Conservation (phyloP, 2,797 vertebrate species). For the Bradypodion pumilum region DNA sequence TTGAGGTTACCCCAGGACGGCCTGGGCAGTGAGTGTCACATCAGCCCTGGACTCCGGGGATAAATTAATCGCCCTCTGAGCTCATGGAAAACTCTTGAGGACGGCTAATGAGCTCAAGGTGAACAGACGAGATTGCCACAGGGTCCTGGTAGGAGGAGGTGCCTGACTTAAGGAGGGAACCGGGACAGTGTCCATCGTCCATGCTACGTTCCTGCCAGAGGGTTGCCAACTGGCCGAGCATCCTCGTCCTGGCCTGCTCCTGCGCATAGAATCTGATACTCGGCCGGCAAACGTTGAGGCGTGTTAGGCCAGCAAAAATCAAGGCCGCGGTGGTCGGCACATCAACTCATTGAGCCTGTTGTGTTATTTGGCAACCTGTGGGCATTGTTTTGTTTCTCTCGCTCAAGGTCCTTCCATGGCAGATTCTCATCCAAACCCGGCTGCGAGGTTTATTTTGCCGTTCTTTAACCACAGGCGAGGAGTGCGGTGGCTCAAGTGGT, state of each 20-base stretch:
- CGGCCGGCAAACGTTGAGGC: neutral
- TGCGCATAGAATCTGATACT: no score
- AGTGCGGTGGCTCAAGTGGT: no score
- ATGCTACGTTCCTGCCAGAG: neutral
- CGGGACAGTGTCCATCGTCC: neutral
- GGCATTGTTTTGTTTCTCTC: neutral
- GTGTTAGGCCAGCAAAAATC: no score
- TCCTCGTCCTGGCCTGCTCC: no score
- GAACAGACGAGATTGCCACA: neutral
- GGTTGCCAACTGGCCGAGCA: neutral
- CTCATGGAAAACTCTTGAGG: slow-evolving; percentile 23
- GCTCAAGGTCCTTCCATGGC: no score
- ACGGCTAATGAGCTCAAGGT: slow-evolving; percentile 29
- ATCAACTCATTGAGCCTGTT: no score
- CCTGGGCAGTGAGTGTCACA: no score
- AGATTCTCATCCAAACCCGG: no score
- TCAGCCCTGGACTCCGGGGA: neutral
- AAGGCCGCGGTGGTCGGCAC: neutral
- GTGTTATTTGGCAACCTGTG: neutral
- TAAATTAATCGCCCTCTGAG: slow-evolving; percentile 28
- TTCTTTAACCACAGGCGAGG: no score
- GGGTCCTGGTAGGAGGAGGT: no score
- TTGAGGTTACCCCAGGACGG: neutral
- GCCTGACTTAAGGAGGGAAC: neutral
- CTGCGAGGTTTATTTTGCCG: no score